A percentile compares a stretch with the other conserved stretches of the same genome.
Evolutionary conservation across 1,140 invertebrate genomes (phyloP).

Genomic region (Bombus terrestris): DNA sequence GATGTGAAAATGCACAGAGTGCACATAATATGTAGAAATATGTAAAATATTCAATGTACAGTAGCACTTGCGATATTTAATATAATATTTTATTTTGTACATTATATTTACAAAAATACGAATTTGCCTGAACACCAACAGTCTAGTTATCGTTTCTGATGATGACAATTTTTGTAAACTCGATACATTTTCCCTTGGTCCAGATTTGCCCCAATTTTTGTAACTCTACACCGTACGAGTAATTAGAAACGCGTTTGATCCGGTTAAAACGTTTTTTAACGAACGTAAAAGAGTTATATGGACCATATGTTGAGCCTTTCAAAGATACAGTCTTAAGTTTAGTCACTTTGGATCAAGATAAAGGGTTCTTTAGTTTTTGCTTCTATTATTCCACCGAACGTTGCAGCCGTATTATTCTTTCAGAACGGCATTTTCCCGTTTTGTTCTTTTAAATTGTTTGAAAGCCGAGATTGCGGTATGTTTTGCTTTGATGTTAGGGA

Average conservation of each 20-base stretch:
- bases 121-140: too few species aligned
- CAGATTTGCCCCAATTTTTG: not conserved
- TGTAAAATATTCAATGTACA: too few species aligned
- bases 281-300: not conserved
- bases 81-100: too few species aligned
- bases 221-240: not conserved
- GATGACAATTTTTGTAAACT: not conserved
- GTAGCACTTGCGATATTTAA: too few species aligned
- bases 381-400: too few species aligned
- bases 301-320: not conserved
- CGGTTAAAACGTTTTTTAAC: not conserved
- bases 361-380: not conserved
- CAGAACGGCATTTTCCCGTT: too few species aligned
- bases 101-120: too few species aligned
- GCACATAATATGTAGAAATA: too few species aligned
- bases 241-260: not conserved
- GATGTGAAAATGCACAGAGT: too few species aligned
- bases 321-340: not conserved
- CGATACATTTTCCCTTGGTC: not conserved
- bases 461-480: not conserved
- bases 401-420: too few species aligned
- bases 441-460: not conserved
- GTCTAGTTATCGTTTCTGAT: not conserved
- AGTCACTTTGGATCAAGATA: not conserved
- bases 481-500: not conserved